Conservation (phyloP, 2,113 vertebrate genomes). For the Limnothrissa miodon region DNA sequence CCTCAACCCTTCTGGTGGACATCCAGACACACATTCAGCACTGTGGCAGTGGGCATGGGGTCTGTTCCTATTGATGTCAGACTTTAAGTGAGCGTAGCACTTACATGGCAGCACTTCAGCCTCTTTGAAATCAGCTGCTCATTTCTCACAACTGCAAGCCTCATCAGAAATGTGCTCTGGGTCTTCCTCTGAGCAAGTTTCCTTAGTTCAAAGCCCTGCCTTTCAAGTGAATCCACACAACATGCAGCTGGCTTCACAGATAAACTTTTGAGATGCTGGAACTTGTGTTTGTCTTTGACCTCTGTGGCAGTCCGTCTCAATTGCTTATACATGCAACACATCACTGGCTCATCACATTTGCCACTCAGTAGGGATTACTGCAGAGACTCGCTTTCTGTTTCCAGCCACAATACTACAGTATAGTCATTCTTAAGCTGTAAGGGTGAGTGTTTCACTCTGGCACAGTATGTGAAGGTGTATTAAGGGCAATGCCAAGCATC, state of each 20-base stretch:
- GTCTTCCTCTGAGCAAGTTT: neutral
- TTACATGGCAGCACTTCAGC: neutral
- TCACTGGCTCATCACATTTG: neutral
- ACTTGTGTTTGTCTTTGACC: too few species aligned
- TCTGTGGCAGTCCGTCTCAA: neutral
- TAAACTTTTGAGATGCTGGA: neutral
- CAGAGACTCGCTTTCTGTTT: too few species aligned
- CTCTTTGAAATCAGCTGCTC: neutral
- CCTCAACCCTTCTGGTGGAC: neutral
- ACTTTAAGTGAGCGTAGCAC: neutral
- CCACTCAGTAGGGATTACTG: neutral
- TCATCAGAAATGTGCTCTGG: neutral
- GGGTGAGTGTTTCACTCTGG: neutral
- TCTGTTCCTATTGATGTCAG: neutral
- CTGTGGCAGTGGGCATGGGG: neutral
- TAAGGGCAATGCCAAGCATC: too few species aligned
- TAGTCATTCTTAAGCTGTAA: neutral
- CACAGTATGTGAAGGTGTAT: neutral
- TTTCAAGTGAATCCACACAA: slow-evolving; percentile 7
- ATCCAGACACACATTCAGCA: neutral
- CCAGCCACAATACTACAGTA: too few species aligned
- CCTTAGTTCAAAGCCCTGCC: neutral
- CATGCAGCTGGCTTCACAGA: neutral
- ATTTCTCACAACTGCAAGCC: neutral
- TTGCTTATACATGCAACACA: neutral